phyloP scores from a whole-genome alignment of 1,140 invertebrate species.

The Drosophila suzukii region DNA sequence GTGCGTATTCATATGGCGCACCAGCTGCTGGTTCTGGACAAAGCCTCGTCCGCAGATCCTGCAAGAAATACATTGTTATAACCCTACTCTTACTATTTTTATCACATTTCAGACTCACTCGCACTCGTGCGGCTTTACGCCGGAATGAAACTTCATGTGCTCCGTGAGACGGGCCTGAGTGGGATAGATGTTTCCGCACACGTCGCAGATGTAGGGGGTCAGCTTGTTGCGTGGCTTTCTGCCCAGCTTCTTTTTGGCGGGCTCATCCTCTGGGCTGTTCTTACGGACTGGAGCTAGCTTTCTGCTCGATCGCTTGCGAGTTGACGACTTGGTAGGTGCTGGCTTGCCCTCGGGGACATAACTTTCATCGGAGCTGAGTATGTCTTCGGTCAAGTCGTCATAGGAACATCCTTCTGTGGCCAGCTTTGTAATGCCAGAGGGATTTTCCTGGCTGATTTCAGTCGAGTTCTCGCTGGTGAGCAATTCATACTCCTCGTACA shows the following conservation, averaged over 20 bases:
- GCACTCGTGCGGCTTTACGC: conserved; percentile 78
- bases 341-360: conserved; percentile 5
- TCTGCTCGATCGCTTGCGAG: conserved; percentile 16
- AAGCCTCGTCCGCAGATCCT: conserved; percentile 80
- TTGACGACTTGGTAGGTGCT: conserved; percentile 1
- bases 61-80: background rate
- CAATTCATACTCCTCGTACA: conserved; percentile 62
- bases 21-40: conserved; percentile 75
- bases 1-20: conserved; percentile 81
- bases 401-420: background rate
- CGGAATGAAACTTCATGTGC: conserved; percentile 79
- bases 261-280: background rate
- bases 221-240: conserved; percentile 57
- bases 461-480: conserved; percentile 8
- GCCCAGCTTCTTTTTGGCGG: conserved; percentile 48
- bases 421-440: background rate
- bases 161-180: conserved; percentile 73
- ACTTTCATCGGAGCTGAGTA: conserved; percentile 51
- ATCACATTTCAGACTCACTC: conserved; percentile 48
- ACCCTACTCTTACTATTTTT: background rate
- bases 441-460: background rate
- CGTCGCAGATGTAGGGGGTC: conserved; percentile 72
- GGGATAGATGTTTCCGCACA: conserved; percentile 79
- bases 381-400: conserved; percentile 20
- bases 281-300: background rate